Base-by-base conservation (phyloP, 2,113 vertebrate species). In the Progne subis region DNA sequence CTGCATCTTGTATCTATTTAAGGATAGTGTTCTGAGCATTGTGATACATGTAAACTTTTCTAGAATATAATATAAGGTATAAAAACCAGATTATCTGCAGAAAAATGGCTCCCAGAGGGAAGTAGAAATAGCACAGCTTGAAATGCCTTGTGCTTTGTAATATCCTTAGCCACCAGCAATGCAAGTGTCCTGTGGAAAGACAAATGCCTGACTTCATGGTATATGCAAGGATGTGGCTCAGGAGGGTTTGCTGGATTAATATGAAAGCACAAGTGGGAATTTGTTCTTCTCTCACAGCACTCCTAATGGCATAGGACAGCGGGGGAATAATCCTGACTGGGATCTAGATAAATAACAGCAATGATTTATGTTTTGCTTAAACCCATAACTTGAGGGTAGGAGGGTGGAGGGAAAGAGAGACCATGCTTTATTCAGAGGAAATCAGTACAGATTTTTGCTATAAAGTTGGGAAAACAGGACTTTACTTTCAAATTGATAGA, bases 81-180 rank as follows among this genome's bases (percentile, higher is more conserved):
- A 94, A 95, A 96, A 91, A 89, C 0, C 57, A 90, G 83, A 94
- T 94, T 94, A 88, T 84, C 91, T 89, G 44, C 50, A 91, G 61
- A 95, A 94, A 94, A 95, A 92, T 85, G 78, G 7, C 46, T 96
- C 89, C 53, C 74, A 76, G 83, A 76, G 67, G 84, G 81, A 92
- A 68, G 52, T 3, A 86, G 89, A 89, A 92, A 94, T 41, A 90
- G 18, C 86, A 87, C 93, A 95, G 46, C 63, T 92, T 94, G 86
- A 94, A 92, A 77, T 7, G 59, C 18, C 61, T 87, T 74, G 50
- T 80, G 50, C 81, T 95, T 82, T 85, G 46, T 76, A 85, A 89
- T 76, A 70, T 90, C 84, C 82, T 95, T 91, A 95, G 63, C 81
- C 78, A 92, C 82, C 78, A 95, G 78, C 84, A 80, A 94, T 70